Conservation (phyloP, 2,797 vertebrate species). For the Syngnathus acus region DNA sequence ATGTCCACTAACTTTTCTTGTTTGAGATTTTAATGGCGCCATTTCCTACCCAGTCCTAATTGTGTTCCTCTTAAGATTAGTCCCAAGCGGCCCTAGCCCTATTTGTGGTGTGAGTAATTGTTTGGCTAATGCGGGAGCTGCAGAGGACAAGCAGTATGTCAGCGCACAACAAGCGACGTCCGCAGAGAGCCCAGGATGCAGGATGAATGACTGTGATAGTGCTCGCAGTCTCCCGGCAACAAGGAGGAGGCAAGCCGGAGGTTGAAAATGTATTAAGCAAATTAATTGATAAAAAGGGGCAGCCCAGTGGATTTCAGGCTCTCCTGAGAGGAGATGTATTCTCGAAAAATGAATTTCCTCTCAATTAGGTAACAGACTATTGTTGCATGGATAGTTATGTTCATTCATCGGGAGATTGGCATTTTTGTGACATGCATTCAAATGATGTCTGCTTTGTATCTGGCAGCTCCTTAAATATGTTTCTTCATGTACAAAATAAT, state of each 20-base stretch:
- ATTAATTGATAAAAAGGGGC: constrained; percentile 60
- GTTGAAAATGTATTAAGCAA: constrained; percentile 61
- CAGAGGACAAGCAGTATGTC: constrained; percentile 55
- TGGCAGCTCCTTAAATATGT: background rate
- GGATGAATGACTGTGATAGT: constrained; percentile 59
- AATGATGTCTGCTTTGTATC: constrained; percentile 18
- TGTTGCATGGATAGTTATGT: constrained; percentile 39
- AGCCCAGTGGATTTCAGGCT: constrained; percentile 22
- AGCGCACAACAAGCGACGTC: constrained; percentile 38
- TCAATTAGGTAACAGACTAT: constrained; percentile 56
- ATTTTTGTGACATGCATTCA: constrained; percentile 30
- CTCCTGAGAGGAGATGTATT: constrained; percentile 42
- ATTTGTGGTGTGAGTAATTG: constrained; percentile 7
- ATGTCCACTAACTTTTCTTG: background rate
- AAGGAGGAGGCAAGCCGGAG: constrained; percentile 42
- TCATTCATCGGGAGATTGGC: constrained; percentile 23
- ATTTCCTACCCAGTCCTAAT: background rate
- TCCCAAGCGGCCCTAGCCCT: background rate
- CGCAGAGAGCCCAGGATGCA: constrained; percentile 39
- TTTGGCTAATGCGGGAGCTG: constrained; percentile 38
- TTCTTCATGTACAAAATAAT: too few relatives aligned
- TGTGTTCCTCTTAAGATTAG: constrained; percentile 7
- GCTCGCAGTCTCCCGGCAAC: constrained; percentile 48
- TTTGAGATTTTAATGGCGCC: background rate
- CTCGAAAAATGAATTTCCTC: constrained; percentile 55